A percentile compares a stretch with the other conserved stretches of the same genome.
Conservation (phyloP, 2,888 invertebrate genomes). For the Liodrosophila aerea region DNA sequence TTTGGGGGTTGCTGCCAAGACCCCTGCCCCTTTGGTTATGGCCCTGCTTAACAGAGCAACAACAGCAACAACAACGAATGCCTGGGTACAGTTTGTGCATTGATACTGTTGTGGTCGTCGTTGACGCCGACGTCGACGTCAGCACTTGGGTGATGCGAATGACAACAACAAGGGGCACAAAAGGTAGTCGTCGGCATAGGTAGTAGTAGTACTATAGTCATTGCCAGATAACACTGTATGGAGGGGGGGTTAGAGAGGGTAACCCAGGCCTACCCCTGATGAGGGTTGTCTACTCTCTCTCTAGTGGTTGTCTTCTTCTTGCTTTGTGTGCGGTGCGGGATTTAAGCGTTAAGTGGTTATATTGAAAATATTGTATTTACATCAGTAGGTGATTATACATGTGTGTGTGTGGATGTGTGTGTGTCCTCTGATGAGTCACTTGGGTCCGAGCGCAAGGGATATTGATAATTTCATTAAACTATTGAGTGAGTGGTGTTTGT, state of each 20-base stretch:
- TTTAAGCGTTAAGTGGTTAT: slow-evolving; percentile 80
- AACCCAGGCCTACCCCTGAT: slow-evolving; percentile 50
- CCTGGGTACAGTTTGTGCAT: slow-evolving; percentile 79
- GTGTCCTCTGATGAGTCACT: slow-evolving; percentile 63
- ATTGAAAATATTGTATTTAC: slow-evolving; percentile 79
- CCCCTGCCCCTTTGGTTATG: slow-evolving; percentile 27
- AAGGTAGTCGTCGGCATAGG: slow-evolving; percentile 2
- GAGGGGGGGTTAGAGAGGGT: slow-evolving; percentile 15
- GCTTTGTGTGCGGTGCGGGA: slow-evolving; percentile 55
- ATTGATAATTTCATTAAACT: slow-evolving; percentile 78
- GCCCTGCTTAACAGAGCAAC: neutral
- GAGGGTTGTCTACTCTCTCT: slow-evolving; percentile 50
- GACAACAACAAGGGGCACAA: slow-evolving; percentile 57
- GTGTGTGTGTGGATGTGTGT: slow-evolving; percentile 31
- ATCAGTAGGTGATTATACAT: slow-evolving; percentile 73
- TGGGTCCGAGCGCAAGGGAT: slow-evolving; percentile 42
- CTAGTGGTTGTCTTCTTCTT: slow-evolving; percentile 27
- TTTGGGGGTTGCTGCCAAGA: slow-evolving; percentile 68
- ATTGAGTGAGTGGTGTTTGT: slow-evolving; percentile 65
- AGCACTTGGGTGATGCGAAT: slow-evolving; percentile 62
- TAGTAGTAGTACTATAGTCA: slow-evolving; percentile 20
- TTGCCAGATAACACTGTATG: slow-evolving; percentile 36
- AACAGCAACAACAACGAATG: no score
- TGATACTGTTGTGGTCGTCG: slow-evolving; percentile 80
- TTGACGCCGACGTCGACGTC: slow-evolving; percentile 48